phyloP scores from a whole-genome alignment of 2,888 invertebrate genomes.

The Tipula confusa region DNA sequence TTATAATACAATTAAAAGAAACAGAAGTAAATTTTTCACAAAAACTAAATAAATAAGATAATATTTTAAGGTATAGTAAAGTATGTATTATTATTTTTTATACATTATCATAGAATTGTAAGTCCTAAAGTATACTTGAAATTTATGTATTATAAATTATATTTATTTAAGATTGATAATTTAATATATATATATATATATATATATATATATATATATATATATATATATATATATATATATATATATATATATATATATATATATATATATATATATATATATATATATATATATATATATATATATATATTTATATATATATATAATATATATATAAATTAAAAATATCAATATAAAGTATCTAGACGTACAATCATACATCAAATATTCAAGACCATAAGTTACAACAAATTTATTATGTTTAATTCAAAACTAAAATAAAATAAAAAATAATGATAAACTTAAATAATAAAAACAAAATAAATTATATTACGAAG shows the following conservation, averaged over 20 bases:
- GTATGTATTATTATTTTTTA: no score
- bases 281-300: slow-evolving; percentile 6
- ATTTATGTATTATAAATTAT: not conserved
- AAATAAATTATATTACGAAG: not conserved
- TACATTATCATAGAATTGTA: not conserved
- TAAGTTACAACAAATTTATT: slow-evolving; percentile 28
- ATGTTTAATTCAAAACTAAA: not conserved
- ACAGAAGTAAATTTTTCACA: not conserved
- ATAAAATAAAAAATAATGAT: not conserved
- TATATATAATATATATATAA: no score
- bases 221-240: not conserved
- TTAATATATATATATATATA: slow-evolving; percentile 1
- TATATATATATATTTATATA: no score
- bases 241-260: no score
- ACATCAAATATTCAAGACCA: slow-evolving; percentile 31
- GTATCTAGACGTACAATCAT: slow-evolving; percentile 31
- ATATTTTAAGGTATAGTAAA: not conserved
- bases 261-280: slow-evolving; percentile 14
- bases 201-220: not conserved
- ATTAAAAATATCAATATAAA: slow-evolving; percentile 21
- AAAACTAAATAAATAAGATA: not conserved
- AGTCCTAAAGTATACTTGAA: not conserved
- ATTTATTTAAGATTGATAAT: slow-evolving; percentile 21
- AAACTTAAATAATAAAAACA: not conserved
- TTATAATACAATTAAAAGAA: not conserved